Percentiles rank a stretch among this genome's conserved stretches.
phyloP scores from a whole-genome alignment of 1,140 invertebrate species.

The Sarcophaga bullata region DNA sequence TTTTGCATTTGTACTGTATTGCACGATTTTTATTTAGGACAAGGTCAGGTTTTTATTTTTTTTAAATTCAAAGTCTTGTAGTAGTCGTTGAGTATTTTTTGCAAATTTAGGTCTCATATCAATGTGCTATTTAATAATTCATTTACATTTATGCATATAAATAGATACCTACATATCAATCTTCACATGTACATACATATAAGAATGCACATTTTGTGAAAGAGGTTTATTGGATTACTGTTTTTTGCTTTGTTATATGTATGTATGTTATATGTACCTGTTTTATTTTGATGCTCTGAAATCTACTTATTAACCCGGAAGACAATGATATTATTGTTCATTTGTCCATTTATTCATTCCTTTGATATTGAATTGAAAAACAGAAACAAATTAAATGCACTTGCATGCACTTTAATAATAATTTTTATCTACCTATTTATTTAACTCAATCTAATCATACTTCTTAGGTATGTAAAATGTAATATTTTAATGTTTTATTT shows the following conservation, averaged over 20 bases:
- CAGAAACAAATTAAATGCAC: no score
- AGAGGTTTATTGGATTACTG: neutral
- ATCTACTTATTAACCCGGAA: neutral
- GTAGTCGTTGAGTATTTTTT: neutral
- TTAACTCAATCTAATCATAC: neutral
- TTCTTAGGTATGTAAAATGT: neutral
- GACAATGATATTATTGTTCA: neutral
- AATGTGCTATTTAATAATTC: neutral
- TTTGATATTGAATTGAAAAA: neutral
- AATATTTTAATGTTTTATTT: neutral
- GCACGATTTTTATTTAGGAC: slow-evolving; percentile 18
- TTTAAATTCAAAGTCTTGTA: neutral
- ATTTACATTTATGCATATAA: neutral
- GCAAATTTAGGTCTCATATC: neutral
- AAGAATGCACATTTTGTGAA: neutral
- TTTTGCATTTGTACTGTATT: neutral
- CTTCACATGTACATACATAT: neutral
- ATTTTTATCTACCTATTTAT: neutral
- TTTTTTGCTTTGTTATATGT: neutral
- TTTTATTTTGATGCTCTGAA: slow-evolving; percentile 12
- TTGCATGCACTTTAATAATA: neutral
- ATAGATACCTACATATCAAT: neutral
- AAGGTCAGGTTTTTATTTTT: slow-evolving; percentile 11
- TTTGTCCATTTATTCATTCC: neutral
- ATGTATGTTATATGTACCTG: slow-evolving; percentile 7